These are phyloP conservation scores for Drosophila austrosaltans DNA, from an alignment of 2,888 invertebrate species.

Conservation along the genomic window DNA sequence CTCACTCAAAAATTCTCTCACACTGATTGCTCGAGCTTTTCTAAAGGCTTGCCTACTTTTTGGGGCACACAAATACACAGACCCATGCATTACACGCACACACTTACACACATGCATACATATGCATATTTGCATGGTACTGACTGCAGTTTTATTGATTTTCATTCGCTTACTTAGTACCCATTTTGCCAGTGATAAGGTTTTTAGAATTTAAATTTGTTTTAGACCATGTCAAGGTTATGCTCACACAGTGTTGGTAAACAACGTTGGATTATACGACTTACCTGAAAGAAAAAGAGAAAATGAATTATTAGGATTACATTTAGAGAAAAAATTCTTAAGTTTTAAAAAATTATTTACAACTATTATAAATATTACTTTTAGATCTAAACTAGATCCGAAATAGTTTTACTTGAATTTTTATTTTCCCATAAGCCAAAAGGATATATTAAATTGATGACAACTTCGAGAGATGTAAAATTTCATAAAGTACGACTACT, in stretches of 20 bases:
- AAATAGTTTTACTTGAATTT: too few species aligned
- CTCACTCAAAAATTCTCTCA: slow-evolving; percentile 50
- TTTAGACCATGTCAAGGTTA: slow-evolving; percentile 39
- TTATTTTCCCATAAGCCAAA: too few species aligned
- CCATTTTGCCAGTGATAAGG: slow-evolving; percentile 36
- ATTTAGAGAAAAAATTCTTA: neutral
- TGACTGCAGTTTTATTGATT: slow-evolving; percentile 43
- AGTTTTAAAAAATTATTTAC: too few species aligned
- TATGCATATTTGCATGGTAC: slow-evolving; percentile 20
- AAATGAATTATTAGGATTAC: slow-evolving; percentile 18
- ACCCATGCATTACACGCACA: slow-evolving; percentile 5
- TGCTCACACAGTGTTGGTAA: neutral
- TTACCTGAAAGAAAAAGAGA: slow-evolving; percentile 54
- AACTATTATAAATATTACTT: too few species aligned
- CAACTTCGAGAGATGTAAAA: too few species aligned
- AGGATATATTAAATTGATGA: too few species aligned
- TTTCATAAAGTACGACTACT: too few species aligned
- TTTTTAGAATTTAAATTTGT: neutral
- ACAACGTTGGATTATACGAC: slow-evolving; percentile 30
- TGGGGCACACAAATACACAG: slow-evolving; percentile 14
- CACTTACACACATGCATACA: slow-evolving; percentile 16
- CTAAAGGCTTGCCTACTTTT: slow-evolving; percentile 44
- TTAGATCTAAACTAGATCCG: too few species aligned
- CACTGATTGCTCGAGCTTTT: slow-evolving; percentile 51
- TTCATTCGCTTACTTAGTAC: slow-evolving; percentile 35